A percentile compares a stretch with the other conserved stretches of the same genome.
Conservation (phyloP, 2,797 vertebrate species). For the Notamacropus eugenii region DNA sequence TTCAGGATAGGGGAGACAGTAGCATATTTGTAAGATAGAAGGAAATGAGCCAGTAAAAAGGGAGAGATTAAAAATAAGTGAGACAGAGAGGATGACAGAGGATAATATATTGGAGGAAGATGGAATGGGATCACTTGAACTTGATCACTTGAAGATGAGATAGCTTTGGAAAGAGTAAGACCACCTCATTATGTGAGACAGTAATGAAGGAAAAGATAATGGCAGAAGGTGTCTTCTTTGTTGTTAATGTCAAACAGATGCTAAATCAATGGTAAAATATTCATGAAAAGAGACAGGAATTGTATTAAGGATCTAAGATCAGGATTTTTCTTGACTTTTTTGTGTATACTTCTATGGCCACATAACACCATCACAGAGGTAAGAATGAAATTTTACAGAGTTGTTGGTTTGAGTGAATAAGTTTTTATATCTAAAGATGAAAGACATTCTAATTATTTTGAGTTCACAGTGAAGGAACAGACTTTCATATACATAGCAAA, state of each 20-base stretch:
- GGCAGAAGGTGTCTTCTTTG: not conserved
- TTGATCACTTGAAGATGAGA: not conserved
- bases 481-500: not conserved
- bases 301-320: not conserved
- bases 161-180: not conserved
- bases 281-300: slow-evolving; percentile 33
- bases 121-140: not conserved
- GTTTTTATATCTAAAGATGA: slow-evolving; percentile 16
- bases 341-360: not conserved
- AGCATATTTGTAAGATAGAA: not conserved
- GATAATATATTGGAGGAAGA: not conserved
- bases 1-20: not conserved
- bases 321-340: not conserved
- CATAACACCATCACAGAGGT: not conserved
- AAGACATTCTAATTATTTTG: slow-evolving; percentile 27
- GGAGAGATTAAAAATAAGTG: not conserved
- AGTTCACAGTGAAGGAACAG: not conserved
- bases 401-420: not conserved
- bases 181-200: not conserved
- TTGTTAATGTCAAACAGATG: slow-evolving; percentile 1
- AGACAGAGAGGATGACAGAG: not conserved
- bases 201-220: not conserved
- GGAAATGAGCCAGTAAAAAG: not conserved
- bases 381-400: not conserved
- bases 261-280: slow-evolving; percentile 38